Evolutionary conservation across 2,113 vertebrate species (phyloP).

Genomic region (Gobiocypris rarus): DNA sequence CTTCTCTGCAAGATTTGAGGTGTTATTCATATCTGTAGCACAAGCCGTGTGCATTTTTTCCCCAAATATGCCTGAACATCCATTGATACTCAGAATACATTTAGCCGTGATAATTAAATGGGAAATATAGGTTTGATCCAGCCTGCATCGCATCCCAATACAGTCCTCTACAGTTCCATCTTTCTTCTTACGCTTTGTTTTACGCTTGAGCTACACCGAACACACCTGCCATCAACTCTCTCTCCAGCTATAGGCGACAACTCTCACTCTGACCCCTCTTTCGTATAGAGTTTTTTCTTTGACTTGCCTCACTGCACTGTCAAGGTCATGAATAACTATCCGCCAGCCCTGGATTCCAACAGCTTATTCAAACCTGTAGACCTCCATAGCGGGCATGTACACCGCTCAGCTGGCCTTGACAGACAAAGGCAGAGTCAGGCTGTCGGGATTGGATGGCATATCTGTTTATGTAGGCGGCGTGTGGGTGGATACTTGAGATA

Average conservation of each 20-base stretch:
- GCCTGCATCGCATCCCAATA: neutral
- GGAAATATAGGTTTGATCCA: neutral
- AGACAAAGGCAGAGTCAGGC: slow-evolving; percentile 61
- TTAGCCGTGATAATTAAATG: neutral
- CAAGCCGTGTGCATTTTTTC: neutral
- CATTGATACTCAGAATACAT: neutral
- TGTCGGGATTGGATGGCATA: slow-evolving; percentile 12
- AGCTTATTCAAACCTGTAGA: slow-evolving; percentile 21
- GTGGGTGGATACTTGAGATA: slow-evolving; percentile 60
- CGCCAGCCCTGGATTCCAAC: neutral
- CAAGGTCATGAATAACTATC: slow-evolving; percentile 33
- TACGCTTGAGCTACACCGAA: neutral
- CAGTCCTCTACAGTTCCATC: neutral
- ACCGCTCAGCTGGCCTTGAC: slow-evolving; percentile 63
- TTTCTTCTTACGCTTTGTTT: neutral
- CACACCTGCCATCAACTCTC: neutral
- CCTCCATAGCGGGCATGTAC: slow-evolving; percentile 24
- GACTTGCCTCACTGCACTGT: neutral
- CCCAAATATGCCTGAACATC: neutral
- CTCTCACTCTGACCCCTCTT: slow-evolving; percentile 11
- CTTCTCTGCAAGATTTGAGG: neutral
- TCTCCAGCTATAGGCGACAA: neutral
- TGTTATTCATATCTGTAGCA: neutral
- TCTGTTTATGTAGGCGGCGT: slow-evolving; percentile 32
- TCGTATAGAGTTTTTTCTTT: slow-evolving; percentile 13